These are phyloP conservation scores for Palaemon carinicauda DNA, from an alignment of 1,140 invertebrate genomes.

Conservation along the genomic window DNA sequence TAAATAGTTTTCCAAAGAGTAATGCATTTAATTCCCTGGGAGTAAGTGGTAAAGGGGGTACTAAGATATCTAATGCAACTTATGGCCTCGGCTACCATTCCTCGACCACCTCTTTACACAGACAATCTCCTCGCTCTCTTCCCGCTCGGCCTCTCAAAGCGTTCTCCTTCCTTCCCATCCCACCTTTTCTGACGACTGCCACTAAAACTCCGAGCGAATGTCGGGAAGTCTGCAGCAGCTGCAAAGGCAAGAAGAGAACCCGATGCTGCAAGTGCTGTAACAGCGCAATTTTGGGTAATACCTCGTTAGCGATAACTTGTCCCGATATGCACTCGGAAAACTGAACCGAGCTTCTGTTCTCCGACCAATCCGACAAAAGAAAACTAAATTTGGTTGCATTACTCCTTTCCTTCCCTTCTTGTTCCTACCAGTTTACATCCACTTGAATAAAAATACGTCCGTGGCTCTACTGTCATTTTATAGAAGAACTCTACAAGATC, in stretches of 20 bases:
- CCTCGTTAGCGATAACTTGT: slow-evolving; percentile 57
- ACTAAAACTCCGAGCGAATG: not conserved
- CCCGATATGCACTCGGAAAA: slow-evolving; percentile 52
- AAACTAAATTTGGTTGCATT: not conserved
- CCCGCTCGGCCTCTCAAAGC: not conserved
- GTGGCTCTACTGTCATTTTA: too few relatives aligned
- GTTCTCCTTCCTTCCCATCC: not conserved
- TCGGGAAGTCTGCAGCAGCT: not conserved
- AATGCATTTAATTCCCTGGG: slow-evolving; percentile 46
- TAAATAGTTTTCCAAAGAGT: slow-evolving; percentile 38
- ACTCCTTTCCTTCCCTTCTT: not conserved
- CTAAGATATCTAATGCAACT: slow-evolving; percentile 44
- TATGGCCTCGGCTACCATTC: not conserved
- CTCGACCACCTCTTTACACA: not conserved
- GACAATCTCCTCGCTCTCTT: not conserved
- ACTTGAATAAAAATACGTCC: too few relatives aligned
- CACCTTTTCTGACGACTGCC: not conserved
- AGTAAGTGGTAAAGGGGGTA: slow-evolving; percentile 28
- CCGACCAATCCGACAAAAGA: not conserved
- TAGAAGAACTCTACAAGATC: too few relatives aligned
- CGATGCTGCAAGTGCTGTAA: slow-evolving; percentile 44
- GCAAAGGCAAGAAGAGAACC: not conserved
- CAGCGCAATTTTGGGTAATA: slow-evolving; percentile 57
- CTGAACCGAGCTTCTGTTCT: slow-evolving; percentile 1
- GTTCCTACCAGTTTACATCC: not conserved